A percentile compares a stretch with the other conserved stretches of the same genome.
These are phyloP conservation scores for Acronicta leporina DNA, from an alignment of 2,888 invertebrate genomes.

Conservation along the genomic window DNA sequence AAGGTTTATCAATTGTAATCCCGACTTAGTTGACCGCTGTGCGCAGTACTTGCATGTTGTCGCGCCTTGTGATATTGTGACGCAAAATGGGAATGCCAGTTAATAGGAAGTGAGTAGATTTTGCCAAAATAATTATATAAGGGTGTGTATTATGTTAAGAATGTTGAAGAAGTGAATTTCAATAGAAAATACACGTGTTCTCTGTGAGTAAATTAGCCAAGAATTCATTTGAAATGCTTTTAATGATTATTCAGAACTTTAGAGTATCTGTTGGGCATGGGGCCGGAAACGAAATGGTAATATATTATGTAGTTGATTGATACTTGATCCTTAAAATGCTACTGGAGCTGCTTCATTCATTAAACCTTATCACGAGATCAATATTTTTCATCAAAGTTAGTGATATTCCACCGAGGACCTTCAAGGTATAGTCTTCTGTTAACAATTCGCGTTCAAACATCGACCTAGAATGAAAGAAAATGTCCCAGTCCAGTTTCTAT, in stretches of 20 bases:
- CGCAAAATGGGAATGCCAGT: constrained; percentile 42
- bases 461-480: constrained; percentile 7
- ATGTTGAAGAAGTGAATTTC: neutral
- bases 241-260: no score
- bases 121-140: constrained; percentile 5
- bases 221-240: no score
- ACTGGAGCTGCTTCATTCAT: no score
- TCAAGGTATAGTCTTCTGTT: neutral
- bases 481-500: constrained; percentile 21
- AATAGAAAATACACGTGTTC: neutral
- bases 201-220: neutral
- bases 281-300: no score
- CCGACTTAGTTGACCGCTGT: constrained; percentile 45
- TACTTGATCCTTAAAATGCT: no score
- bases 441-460: neutral
- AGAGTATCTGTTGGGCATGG: no score
- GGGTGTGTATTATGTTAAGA: constrained; percentile 2
- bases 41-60: constrained; percentile 27
- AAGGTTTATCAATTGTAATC: constrained; percentile 48
- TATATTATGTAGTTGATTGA: no score
- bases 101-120: constrained; percentile 40
- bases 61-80: constrained; percentile 35
- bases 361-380: no score
- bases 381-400: no score
- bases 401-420: neutral